Conservation (phyloP, 2,888 invertebrate species). For the Pyrrhia umbra region DNA sequence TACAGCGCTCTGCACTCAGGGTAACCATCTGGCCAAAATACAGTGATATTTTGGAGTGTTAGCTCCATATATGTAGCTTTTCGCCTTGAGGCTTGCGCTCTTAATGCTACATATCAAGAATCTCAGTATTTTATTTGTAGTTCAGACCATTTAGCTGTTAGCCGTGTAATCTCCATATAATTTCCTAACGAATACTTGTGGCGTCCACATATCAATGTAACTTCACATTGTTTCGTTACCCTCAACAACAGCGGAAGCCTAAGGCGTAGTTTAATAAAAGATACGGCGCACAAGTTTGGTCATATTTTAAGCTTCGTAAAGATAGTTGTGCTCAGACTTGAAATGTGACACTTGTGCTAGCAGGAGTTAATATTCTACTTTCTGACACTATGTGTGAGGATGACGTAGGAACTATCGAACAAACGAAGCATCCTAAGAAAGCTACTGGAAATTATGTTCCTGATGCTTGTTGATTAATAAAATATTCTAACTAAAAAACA, state of each 20-base stretch:
- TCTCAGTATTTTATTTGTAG: slow-evolving; percentile 77
- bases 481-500: slow-evolving; percentile 42
- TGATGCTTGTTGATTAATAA: slow-evolving; percentile 26
- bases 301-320: slow-evolving; percentile 72
- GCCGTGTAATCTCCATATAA: slow-evolving; percentile 44
- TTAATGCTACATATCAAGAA: slow-evolving; percentile 86
- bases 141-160: slow-evolving; percentile 52
- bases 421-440: slow-evolving; percentile 62
- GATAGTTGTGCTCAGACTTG: slow-evolving; percentile 66
- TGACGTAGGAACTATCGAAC: slow-evolving; percentile 54
- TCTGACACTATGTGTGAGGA: slow-evolving; percentile 65
- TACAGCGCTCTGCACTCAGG: slow-evolving; percentile 30
- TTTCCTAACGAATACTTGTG: slow-evolving; percentile 49
- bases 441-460: slow-evolving; percentile 16
- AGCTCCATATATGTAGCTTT: slow-evolving; percentile 72
- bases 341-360: slow-evolving; percentile 76
- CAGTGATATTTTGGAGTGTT: slow-evolving; percentile 58
- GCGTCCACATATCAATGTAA: slow-evolving; percentile 71
- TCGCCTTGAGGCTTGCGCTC: slow-evolving; percentile 80
- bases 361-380: slow-evolving; percentile 66
- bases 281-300: slow-evolving; percentile 70
- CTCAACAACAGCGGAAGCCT: slow-evolving; percentile 72
- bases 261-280: slow-evolving; percentile 70
- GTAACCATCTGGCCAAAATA: slow-evolving; percentile 64
- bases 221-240: slow-evolving; percentile 53